These are phyloP conservation scores for Antechinus flavipes DNA, from an alignment of 2,113 vertebrate species.

Conservation along the genomic window DNA sequence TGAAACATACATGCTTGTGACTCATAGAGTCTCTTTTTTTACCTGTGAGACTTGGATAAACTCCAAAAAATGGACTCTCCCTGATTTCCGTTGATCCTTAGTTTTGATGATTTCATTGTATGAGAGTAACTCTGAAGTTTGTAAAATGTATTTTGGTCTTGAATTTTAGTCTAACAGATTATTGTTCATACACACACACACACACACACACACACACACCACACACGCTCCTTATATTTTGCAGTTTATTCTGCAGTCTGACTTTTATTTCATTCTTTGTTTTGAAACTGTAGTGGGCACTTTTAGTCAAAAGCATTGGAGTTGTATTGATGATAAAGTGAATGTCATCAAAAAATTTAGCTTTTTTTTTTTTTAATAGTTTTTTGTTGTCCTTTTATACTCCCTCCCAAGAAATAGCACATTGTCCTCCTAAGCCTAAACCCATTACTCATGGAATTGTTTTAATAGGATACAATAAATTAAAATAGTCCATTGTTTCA, in stretches of 20 bases:
- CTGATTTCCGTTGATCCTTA: not conserved
- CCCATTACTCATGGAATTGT: not conserved
- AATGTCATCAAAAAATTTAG: not conserved
- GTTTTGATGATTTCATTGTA: not conserved
- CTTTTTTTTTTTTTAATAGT: not conserved
- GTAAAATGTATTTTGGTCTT: not conserved
- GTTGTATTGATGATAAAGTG: not conserved
- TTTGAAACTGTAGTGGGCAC: not conserved
- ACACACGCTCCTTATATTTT: not conserved
- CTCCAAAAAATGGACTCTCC: not conserved
- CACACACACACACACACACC: not conserved
- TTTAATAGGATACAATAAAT: conserved; percentile 45
- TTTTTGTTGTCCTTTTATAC: not conserved
- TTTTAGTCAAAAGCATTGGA: not conserved
- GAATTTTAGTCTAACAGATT: not conserved
- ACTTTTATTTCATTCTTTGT: not conserved
- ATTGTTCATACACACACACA: not conserved
- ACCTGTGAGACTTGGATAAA: not conserved
- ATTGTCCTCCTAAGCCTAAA: conserved; percentile 24
- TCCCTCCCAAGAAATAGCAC: not conserved
- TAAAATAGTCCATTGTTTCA: conserved; percentile 37
- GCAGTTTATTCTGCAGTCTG: not conserved
- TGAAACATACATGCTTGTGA: not conserved
- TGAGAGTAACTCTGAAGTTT: not conserved
- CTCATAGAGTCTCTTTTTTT: not conserved